Conservation (phyloP, 2,797 vertebrate species). For the Silurus lanzhouensis region DNA sequence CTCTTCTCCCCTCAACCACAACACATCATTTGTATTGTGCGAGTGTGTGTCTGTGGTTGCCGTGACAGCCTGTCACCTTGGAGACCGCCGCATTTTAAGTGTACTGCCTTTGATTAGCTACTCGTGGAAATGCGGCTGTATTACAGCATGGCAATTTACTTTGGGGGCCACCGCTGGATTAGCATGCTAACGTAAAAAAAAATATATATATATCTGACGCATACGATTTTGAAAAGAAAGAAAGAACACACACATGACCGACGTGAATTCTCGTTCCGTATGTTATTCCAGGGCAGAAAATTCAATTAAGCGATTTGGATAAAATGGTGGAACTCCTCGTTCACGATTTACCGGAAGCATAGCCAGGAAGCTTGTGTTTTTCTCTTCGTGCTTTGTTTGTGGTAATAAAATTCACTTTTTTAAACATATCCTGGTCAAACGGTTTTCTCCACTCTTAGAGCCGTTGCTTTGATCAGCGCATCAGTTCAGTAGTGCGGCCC, state of each 20-base stretch:
- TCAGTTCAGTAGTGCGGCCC: background rate
- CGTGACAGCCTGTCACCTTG: constrained; percentile 48
- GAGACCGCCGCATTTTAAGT: constrained; percentile 54
- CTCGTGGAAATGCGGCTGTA: constrained; percentile 60
- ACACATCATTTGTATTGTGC: background rate
- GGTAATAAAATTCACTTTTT: background rate
- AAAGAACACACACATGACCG: background rate
- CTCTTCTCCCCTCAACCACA: background rate
- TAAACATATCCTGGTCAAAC: background rate
- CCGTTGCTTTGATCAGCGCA: constrained; percentile 2
- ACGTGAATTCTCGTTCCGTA: too few relatives aligned
- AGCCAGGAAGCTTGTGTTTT: background rate
- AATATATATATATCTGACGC: too few relatives aligned
- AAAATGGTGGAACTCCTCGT: background rate
- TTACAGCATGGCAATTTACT: background rate
- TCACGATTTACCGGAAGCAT: background rate
- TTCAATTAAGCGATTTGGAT: too few relatives aligned
- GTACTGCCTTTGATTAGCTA: constrained; percentile 68
- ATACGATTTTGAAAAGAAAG: background rate
- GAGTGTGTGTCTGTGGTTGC: constrained; percentile 14
- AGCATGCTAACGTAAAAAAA: constrained; percentile 40
- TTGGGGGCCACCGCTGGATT: constrained; percentile 53
- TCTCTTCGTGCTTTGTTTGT: too few relatives aligned
- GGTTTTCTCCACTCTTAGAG: background rate
- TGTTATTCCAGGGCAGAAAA: too few relatives aligned